A percentile compares a stretch with the other conserved stretches of the same genome.
phyloP scores from a whole-genome alignment of 2,113 vertebrate genomes.

The Ondatra zibethicus region DNA sequence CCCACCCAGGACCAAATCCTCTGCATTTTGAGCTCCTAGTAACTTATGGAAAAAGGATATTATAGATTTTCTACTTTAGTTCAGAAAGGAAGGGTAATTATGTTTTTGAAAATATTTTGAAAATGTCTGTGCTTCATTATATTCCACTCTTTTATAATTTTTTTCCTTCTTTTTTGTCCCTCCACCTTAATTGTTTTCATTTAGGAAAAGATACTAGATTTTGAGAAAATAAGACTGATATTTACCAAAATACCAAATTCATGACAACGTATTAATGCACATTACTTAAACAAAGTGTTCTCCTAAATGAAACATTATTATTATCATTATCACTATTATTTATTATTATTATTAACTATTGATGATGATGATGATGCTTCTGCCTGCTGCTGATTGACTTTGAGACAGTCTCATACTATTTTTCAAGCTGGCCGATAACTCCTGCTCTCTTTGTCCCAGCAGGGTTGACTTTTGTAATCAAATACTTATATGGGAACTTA shows the following conservation, averaged over 20 bases:
- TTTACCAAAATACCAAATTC: not conserved
- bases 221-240: not conserved
- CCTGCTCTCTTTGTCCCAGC: not conserved
- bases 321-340: no score
- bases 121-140: not conserved
- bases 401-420: not conserved
- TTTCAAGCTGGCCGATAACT: not conserved
- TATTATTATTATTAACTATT: not conserved
- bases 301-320: not conserved
- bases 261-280: no score
- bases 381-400: not conserved
- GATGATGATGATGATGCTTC: not conserved
- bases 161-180: not conserved
- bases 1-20: not conserved
- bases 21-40: not conserved
- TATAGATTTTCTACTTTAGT: not conserved
- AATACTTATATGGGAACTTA: no score
- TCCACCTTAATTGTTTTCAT: not conserved
- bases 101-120: not conserved
- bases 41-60: not conserved
- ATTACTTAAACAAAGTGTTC: not conserved
- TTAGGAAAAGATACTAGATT: not conserved
- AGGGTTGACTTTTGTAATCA: not conserved
- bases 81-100: not conserved
- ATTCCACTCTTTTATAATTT: not conserved